Evolutionary conservation across 2,113 vertebrate genomes (phyloP).

Genomic region (Etheostoma spectabile): DNA sequence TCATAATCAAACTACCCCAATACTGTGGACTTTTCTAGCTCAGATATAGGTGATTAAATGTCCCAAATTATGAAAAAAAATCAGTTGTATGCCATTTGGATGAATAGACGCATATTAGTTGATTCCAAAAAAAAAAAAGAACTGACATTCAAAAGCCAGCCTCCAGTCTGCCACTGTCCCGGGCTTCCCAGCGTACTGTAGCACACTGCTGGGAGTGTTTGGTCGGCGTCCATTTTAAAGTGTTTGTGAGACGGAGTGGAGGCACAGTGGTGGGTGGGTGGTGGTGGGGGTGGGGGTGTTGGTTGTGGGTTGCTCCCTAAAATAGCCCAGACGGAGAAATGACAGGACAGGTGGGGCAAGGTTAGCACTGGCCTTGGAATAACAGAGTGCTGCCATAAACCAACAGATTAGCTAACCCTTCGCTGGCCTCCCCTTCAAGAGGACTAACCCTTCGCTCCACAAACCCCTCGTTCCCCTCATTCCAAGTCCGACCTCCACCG

Average conservation of each 20-base stretch:
- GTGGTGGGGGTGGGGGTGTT: background rate
- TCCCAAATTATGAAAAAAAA: background rate
- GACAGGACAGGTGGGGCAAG: conserved; percentile 85
- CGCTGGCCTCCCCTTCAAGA: conserved; percentile 47
- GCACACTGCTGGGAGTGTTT: conserved; percentile 1
- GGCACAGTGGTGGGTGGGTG: background rate
- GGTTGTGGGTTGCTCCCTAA: conserved; percentile 64
- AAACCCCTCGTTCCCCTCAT: conserved; percentile 35
- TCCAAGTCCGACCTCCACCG: conserved; percentile 56
- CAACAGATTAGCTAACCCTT: conserved; percentile 80
- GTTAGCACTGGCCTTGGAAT: conserved; percentile 77
- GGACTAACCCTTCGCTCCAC: conserved; percentile 33
- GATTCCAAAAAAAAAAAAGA: no score
- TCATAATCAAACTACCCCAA: background rate
- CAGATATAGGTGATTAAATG: background rate
- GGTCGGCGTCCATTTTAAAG: conserved; percentile 63
- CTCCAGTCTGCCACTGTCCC: conserved; percentile 4
- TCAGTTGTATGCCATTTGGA: no score
- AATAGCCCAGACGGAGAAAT: conserved; percentile 83
- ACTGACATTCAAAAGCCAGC: no score
- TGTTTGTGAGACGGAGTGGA: conserved; percentile 52
- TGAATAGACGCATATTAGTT: no score
- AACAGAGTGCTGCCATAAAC: conserved; percentile 81
- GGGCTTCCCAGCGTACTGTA: background rate
- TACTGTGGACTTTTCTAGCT: no score